A percentile compares a stretch with the other conserved stretches of the same genome.
phyloP scores from a whole-genome alignment of 53 echinoderm and acorn worm species.

The Mesocentrotus franciscanus region DNA sequence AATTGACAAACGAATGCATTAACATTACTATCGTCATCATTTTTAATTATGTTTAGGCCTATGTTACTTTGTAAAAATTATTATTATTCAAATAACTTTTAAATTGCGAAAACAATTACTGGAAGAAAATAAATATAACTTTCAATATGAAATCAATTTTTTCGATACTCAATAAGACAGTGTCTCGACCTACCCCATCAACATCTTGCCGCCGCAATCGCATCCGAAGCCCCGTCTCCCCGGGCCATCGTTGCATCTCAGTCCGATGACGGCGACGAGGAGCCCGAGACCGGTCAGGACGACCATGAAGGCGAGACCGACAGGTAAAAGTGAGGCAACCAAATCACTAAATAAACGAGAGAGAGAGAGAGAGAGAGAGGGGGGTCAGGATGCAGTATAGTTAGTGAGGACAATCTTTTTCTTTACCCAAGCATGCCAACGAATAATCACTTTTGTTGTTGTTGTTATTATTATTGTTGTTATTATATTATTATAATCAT shows the following conservation, averaged over 20 bases:
- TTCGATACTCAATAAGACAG: no score
- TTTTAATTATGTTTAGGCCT: no score
- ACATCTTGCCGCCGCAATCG: constrained; percentile 64
- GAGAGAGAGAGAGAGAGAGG: not conserved
- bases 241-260: constrained; percentile 33
- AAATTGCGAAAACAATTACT: no score
- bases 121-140: no score
- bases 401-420: no score
- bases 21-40: no score
- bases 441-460: not conserved
- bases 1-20: no score
- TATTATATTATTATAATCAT: no score
- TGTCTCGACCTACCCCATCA: constrained; percentile 67
- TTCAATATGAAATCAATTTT: no score
- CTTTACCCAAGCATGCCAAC: no score
- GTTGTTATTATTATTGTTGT: not conserved
- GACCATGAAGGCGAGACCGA: constrained; percentile 36
- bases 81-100: no score
- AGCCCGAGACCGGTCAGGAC: constrained; percentile 31
- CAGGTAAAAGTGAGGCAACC: not conserved
- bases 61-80: no score
- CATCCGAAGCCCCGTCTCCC: constrained; percentile 24
- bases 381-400: not conserved
- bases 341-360: not conserved
- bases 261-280: constrained; percentile 32